Evolutionary conservation across 2,888 invertebrate genomes (phyloP), one percentile per base, ranked within the genome.

Genomic region (Leucoptera coffeella): DNA sequence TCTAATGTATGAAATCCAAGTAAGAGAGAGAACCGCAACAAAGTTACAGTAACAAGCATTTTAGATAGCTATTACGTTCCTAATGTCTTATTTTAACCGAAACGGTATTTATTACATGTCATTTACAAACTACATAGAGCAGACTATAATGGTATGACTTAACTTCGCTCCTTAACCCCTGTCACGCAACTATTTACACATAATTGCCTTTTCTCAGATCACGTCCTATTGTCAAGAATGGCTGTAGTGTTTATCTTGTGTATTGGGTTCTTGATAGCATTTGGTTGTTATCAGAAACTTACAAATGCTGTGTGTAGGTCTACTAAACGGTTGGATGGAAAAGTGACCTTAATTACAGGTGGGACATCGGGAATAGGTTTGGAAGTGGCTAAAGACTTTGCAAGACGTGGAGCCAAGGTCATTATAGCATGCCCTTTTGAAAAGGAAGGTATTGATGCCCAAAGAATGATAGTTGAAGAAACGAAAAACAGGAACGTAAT

Each of bases 401-500:
- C 65, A 1, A 49, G 50, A 15, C 41, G 67, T 37, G 64, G 62
- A 1, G 67, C 64, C 1, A 47, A 47, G 20, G 62, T 65, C 7
- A 60, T 65, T 13, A 45, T 69, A 8, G 64, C 64, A 2, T 67
- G 67, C 23, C 65, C 67, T 2, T 64, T 49, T 28, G 39, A 51
- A 25, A 47, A 53, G 3, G 67, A 69, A 41, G 67, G 67, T 1
- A 34, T 37, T 2, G 32, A 38, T 2, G 67, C 55, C 1, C 44
- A 42, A 76, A 81, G 79, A 35, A 75, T 77, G 38, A 77, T 89
- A n/a, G 50, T 74, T 2, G 73, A 74, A 39, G 73, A 74, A 35
- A 80, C 82, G 1, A 78, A 78, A 19, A 87, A 85, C 43, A 57
- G 72, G 12, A 80, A 84, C 32, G 57, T 90, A 1, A 42, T 80